Conservation (phyloP, 2,113 vertebrate species). For the Abramis brama region DNA sequence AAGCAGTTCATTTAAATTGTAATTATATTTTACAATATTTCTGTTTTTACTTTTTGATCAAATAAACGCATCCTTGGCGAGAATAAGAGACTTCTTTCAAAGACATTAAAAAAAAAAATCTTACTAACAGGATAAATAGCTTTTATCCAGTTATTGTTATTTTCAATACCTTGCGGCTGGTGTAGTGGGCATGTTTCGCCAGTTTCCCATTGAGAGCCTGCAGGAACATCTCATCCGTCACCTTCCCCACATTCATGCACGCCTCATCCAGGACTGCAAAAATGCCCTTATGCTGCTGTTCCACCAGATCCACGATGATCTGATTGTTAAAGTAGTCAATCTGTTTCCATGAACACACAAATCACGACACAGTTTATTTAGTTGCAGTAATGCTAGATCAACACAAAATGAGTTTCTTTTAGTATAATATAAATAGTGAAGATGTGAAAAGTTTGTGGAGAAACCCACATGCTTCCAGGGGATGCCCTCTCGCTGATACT, state of each 20-base stretch:
- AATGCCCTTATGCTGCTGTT: constrained; percentile 97
- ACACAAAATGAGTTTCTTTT: neutral
- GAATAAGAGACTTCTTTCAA: neutral
- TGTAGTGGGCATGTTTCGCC: constrained; percentile 91
- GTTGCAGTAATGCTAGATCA: neutral
- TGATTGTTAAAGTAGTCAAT: constrained; percentile 99
- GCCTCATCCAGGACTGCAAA: constrained; percentile 94
- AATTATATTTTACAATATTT: too few species aligned
- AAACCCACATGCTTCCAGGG: constrained; percentile 91
- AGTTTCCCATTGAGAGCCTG: constrained; percentile 92
- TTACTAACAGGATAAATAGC: too few species aligned
- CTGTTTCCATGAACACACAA: constrained; percentile 66
- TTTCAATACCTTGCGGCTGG: constrained; percentile 91
- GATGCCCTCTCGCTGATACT: constrained; percentile 95
- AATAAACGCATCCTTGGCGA: neutral
- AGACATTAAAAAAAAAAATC: neutral
- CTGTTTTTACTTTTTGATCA: neutral
- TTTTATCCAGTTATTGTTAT: too few species aligned
- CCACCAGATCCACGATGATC: constrained; percentile 96
- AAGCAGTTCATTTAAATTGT: neutral
- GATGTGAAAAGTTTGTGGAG: neutral
- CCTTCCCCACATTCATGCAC: constrained; percentile 97
- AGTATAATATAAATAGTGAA: neutral
- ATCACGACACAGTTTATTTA: neutral
- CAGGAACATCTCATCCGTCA: constrained; percentile 94